Evolutionary conservation across 2,888 invertebrate species (phyloP).

Genomic region (Amphipyra tragopoginis): DNA sequence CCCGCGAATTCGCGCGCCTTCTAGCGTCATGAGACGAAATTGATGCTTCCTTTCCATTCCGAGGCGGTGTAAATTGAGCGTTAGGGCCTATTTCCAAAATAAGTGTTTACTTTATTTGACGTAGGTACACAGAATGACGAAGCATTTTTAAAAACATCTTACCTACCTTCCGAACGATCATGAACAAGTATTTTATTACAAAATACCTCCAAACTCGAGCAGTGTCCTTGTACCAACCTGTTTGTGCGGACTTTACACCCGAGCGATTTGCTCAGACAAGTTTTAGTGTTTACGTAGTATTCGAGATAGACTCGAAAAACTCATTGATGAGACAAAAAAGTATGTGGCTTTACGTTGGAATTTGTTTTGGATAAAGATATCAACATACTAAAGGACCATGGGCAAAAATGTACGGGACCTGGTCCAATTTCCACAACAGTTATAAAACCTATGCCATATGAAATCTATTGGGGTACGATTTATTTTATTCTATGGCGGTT

Average conservation of each 20-base stretch:
- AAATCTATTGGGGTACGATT: no score
- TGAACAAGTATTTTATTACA: constrained; percentile 10
- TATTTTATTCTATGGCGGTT: no score
- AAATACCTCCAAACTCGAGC: constrained; percentile 11
- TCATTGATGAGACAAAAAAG: constrained; percentile 1
- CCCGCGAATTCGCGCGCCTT: no score
- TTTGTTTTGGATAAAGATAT: not conserved
- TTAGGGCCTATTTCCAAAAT: not conserved
- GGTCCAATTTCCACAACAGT: no score
- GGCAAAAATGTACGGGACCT: no score
- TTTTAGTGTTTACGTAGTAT: constrained; percentile 21
- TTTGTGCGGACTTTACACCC: constrained; percentile 41
- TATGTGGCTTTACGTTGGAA: not conserved
- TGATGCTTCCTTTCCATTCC: no score
- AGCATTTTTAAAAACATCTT: not conserved
- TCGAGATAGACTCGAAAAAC: not conserved
- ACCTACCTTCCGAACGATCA: not conserved
- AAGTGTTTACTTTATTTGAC: no score
- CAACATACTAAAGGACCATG: no score
- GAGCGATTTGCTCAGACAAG: constrained; percentile 3
- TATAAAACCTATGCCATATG: no score
- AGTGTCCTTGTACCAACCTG: constrained; percentile 48
- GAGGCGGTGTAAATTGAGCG: no score
- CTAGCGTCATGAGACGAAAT: no score
- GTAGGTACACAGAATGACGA: no score